A percentile compares a stretch with the other conserved stretches of the same genome.
Conservation (phyloP, 35 echinoderm and acorn worm genomes). For the Ptychodera flava region DNA sequence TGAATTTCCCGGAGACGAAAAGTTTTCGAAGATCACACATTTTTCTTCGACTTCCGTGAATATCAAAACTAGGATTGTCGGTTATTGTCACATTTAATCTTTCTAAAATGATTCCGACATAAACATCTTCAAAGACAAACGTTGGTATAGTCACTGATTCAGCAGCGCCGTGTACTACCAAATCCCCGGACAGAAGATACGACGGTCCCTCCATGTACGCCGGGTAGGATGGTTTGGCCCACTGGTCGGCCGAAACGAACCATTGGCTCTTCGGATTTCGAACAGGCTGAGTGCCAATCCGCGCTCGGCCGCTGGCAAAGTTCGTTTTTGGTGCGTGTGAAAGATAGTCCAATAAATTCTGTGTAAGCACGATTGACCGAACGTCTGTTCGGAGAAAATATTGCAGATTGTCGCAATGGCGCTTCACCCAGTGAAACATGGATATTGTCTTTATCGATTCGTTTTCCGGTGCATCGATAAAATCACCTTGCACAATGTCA, state of each 20-base stretch:
- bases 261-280: conserved; percentile 38
- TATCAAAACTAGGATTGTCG: neutral
- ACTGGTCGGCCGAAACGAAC: conserved; percentile 32
- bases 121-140: neutral
- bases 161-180: neutral
- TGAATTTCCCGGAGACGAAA: neutral
- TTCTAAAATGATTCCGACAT: neutral
- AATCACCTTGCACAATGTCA: neutral
- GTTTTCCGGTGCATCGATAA: neutral
- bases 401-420: neutral
- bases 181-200: conserved; percentile 43
- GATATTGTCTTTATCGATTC: neutral
- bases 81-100: neutral
- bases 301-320: conserved; percentile 12
- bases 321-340: conserved; percentile 14
- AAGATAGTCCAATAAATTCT: neutral
- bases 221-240: conserved; percentile 14
- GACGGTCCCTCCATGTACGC: conserved; percentile 28
- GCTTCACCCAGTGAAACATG: neutral
- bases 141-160: neutral
- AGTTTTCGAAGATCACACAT: neutral
- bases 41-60: neutral
- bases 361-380: neutral
- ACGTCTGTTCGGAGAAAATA: neutral
- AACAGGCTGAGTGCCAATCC: conserved; percentile 16